Base-by-base conservation (phyloP, 2,113 vertebrate genomes). In the Callocephalon fimbriatum region DNA sequence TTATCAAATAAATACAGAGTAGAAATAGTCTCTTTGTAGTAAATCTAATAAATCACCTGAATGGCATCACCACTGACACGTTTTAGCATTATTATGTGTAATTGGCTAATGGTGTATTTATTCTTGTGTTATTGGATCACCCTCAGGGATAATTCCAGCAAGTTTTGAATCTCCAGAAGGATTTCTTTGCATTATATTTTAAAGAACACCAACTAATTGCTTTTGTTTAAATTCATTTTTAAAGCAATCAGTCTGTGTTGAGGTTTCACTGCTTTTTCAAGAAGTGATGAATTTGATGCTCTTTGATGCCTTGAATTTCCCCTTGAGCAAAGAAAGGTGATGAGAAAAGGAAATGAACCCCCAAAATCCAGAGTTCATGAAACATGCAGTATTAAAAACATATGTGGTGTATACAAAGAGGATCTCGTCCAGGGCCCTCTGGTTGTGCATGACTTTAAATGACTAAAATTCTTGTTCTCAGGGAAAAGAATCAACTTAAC, bases 181-280 rank as follows among this genome's bases (percentile, higher is more conserved):
- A 96, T 94, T 97, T 96, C 81, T 93, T 26, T 95, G 35, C 17
- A 96, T 93, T 93, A 93, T 85, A 59, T n/a, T 66, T 96, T 86
- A 84, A 96, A 97, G 87, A 96, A 90, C 85, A 31, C n/a, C 96
- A 96, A 96, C 91, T 96, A 97, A 98, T 97, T 98, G 92, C 38
- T 96, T 97, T 93, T 96, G 97, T 96, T 97, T 97, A 93, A 97
- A 97, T 97, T 97, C 13, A 95, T 96, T 97, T 97, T 26, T 38
- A 79, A 90, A 93, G 27, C 91, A 8, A 61, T 97, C 81, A 8
- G 63, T 97, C 81, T 97, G 83, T 94, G 92, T 94, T 91, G 82
- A 95, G 76, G 51, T 94, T 83, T 97, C 93, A 67, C 31, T 93
- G 78, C 35, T 90, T 88, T 97, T 96, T 97, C 80, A 95, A 95